phyloP scores from a whole-genome alignment of 2,113 vertebrate species.

The Amphilophus citrinellus region DNA sequence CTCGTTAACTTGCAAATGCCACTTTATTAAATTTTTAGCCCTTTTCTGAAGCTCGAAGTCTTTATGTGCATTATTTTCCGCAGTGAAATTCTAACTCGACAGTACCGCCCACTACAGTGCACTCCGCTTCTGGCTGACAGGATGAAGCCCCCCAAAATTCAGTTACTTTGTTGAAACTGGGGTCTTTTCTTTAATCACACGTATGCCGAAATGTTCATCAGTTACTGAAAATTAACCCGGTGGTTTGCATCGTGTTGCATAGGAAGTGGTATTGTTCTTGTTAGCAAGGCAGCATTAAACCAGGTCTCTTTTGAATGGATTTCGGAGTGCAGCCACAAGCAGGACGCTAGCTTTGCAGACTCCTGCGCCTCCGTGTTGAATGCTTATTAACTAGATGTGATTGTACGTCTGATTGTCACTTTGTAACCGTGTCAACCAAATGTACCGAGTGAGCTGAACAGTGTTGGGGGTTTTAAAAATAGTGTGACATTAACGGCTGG shows the following conservation, averaged over 20 bases:
- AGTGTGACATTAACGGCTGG: conserved; percentile 68
- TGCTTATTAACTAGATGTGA: background rate
- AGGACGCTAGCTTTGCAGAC: background rate
- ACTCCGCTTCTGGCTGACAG: background rate
- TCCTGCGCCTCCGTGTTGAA: background rate
- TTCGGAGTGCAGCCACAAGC: background rate
- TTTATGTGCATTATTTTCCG: background rate
- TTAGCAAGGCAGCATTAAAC: background rate
- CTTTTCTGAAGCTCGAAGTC: background rate
- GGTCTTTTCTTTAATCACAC: background rate
- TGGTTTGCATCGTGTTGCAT: fast-evolving
- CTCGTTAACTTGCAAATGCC: background rate
- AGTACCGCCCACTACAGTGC: conserved; percentile 38
- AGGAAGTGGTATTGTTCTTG: fast-evolving
- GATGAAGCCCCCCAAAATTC: fast-evolving
- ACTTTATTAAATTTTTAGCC: background rate
- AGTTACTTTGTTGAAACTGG: background rate
- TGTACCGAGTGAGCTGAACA: background rate
- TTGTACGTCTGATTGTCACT: background rate
- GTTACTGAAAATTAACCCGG: fast-evolving
- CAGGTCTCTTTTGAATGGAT: background rate
- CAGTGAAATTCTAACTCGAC: background rate
- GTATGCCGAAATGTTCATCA: background rate
- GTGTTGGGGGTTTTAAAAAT: conserved; percentile 65
- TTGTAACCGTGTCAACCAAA: background rate